phyloP scores from a whole-genome alignment of 1,140 invertebrate genomes.

The Chironomus tepperi region DNA sequence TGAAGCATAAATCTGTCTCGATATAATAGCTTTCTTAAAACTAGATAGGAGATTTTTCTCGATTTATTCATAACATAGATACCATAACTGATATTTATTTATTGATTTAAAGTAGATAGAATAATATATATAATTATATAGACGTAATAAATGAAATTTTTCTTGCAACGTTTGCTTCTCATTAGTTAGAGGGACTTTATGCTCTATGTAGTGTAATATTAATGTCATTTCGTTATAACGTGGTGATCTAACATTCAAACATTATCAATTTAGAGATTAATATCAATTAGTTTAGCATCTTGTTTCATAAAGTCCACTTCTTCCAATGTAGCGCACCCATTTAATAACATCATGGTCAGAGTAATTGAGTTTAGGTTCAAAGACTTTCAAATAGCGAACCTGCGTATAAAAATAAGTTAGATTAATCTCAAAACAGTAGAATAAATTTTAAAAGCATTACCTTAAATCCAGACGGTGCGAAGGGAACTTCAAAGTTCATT shows the following conservation, averaged over 20 bases:
- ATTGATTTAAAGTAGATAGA: background rate
- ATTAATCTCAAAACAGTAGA: background rate
- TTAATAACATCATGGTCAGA: constrained; percentile 99
- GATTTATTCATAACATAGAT: background rate
- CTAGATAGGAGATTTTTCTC: background rate
- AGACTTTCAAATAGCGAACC: constrained; percentile 98
- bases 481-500: constrained; percentile 99
- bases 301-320: constrained; percentile 98
- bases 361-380: constrained; percentile 99
- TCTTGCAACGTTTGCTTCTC: background rate
- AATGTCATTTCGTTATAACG: constrained; percentile 1
- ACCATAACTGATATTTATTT: background rate
- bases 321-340: constrained; percentile 99
- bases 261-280: too few relatives aligned
- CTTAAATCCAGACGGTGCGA: constrained; percentile 97
- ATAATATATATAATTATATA: background rate
- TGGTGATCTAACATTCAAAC: background rate
- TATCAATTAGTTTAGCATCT: constrained; percentile 67
- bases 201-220: background rate
- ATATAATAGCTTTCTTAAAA: constrained; percentile 1
- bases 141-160: background rate
- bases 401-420: constrained; percentile 39
- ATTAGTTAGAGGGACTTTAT: background rate
- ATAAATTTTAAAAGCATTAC: constrained; percentile 29
- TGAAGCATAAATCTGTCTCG: background rate